Evolutionary conservation across 2,113 vertebrate species (phyloP), one percentile per base, ranked within the genome.

Genomic region (Sorex araneus): DNA sequence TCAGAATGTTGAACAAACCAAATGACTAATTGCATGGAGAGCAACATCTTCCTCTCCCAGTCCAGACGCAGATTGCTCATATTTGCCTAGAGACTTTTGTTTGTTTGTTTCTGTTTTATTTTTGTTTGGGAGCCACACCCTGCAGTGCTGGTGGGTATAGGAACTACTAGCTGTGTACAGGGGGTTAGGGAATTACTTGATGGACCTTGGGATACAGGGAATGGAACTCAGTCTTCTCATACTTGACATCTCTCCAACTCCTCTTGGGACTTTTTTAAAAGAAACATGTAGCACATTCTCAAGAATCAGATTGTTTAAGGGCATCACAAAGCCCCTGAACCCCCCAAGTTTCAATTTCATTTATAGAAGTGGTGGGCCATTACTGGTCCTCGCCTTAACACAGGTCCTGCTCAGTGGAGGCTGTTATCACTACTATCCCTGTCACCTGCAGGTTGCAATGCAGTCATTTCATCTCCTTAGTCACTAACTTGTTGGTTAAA

Each of bases 401-500:
- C 18, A 4, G 2, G 8, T 13, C 36, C 73, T 47, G 34, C 34
- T 60, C 21, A 12, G 76, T 25, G 45, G 8, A 50, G 66, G 28
- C 74, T 76, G 11, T 70, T 85, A 16, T 60, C 60, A 18, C 40
- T 74, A 19, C 25, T 25, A 13, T 85, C 87, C 79, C 60, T 16
- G 3, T 70, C 30, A 45, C 23, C 78, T 71, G 30, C 57, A 82
- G 75, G 47, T 57, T 7, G 54, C 15, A 28, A 40, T 64, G 66
- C 63, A 3, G 1, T 84, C 32, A 40, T 28, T 66, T 30, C 88
- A 57, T 25, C 28, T 87, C 32, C 21, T 50, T 79, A 8, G 0
- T 45, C 47, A 45, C 70, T 43, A 66, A n/a, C 67, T 87, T 87
- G 76, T 87, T 90, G 81, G 63, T 77, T 76, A 82, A 90, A 80